Evolutionary conservation across 2,797 vertebrate species (phyloP).

Genomic region (Pseudochirops cupreus): DNA sequence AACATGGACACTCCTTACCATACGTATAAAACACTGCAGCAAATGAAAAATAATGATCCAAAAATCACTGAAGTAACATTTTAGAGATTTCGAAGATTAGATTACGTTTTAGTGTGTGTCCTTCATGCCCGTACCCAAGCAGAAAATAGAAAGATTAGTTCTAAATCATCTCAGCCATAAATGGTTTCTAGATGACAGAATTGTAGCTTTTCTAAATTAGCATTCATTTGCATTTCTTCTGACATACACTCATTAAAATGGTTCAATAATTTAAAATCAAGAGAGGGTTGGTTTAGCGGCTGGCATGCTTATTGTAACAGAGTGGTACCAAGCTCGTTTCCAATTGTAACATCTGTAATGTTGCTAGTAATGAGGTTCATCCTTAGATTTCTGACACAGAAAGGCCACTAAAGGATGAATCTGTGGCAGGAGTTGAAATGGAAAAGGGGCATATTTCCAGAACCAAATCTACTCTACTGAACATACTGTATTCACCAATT

Average conservation of each 20-base stretch:
- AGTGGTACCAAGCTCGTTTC: constrained; percentile 80
- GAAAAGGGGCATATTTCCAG: constrained; percentile 36
- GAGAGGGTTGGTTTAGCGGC: constrained; percentile 79
- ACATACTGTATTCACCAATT: not conserved
- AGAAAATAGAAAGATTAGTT: constrained; percentile 85
- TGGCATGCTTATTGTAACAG: constrained; percentile 77
- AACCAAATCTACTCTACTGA: constrained; percentile 29
- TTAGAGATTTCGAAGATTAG: constrained; percentile 81
- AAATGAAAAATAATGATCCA: constrained; percentile 82
- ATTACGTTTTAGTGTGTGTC: constrained; percentile 82
- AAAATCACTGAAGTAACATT: constrained; percentile 82
- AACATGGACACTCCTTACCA: constrained; percentile 58
- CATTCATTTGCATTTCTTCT: constrained; percentile 88
- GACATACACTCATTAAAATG: constrained; percentile 87
- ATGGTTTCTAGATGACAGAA: constrained; percentile 86
- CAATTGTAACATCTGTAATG: constrained; percentile 71
- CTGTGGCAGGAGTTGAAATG: constrained; percentile 48
- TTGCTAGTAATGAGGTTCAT: constrained; percentile 70
- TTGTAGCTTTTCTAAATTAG: constrained; percentile 87
- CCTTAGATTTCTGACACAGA: constrained; percentile 69
- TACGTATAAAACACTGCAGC: constrained; percentile 63
- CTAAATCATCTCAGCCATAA: constrained; percentile 85
- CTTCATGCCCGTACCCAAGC: constrained; percentile 84
- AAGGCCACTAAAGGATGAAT: constrained; percentile 55
- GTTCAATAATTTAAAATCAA: constrained; percentile 87